Base-by-base conservation (phyloP, 2,113 vertebrate species). In the Saguinus midas region DNA sequence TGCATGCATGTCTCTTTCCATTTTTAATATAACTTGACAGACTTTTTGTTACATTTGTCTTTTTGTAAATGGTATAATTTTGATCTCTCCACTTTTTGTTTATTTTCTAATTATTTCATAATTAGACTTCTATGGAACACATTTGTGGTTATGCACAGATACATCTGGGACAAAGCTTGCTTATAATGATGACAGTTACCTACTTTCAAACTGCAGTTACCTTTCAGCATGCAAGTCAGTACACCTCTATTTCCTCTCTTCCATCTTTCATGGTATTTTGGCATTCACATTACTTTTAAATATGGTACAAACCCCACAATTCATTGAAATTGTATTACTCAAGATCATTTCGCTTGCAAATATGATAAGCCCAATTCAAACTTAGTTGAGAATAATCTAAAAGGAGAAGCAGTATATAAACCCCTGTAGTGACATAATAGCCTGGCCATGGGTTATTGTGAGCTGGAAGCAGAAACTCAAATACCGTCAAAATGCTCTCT, bases 261-360 rank as follows among this genome's bases (percentile, higher is more conserved):
- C 23, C 48, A 83, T 27, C 45, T 78, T 50, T 70, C 40, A 21
- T 87, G 45, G 35, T 87, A 52, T 88, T 52, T 70, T 83, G 50
- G 84, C 43, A 72, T 88, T 88, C 78, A 18, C 61, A 70, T 88
- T 88, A 52, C 87, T 83, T 83, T 29, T 61, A 29, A 23, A 87
- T 57, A 13, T n/a, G 48, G 43, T 91, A 61, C 29, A 37, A 76
- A 61, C 23, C 64, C 78, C 61, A 40, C 29, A 88, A 79, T 82
- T 76, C 88, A 70, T 72, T 78, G n/a, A 72, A 84, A 78, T 79
- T 83, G 18, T 64, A 84, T 83, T 92, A 92, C 78, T 91, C 40
- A 88, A 92, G 50, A 61, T 94, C 29, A 78, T 88, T 94, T 92
- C 14, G 76, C 88, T 94, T 94, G 88, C 57, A 96, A 92, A 95